These are phyloP conservation scores for Caenorhabditis elegans DNA, from an alignment of 1,140 invertebrate species.

Conservation along the genomic window WBcel235 BX284606.5:5214001-5214500, in stretches of 20 bases:
- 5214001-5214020: not conserved
- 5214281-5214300: no score
- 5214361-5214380: not conserved
- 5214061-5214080: constrained; percentile 14
- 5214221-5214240: no score
- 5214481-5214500: constrained; percentile 21
- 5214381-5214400: not conserved
- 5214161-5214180: not conserved
- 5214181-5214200: no score
- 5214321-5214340: constrained; percentile 13
- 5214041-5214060: constrained; percentile 7
- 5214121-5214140: not conserved
- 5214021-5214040: not conserved
- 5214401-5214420: not conserved
- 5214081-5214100: constrained; percentile 18
- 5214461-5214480: constrained; percentile 24
- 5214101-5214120: constrained; percentile 5
- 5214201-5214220: no score
- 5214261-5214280: no score
- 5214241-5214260: not conserved
- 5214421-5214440: constrained; percentile 6
- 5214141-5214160: not conserved
- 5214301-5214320: not conserved
- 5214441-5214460: not conserved
- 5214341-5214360: not conserved